A percentile compares a stretch with the other conserved stretches of the same genome.
These are phyloP conservation scores for Coccyzus lansbergi DNA, from an alignment of 2,797 vertebrate species.

Conservation along the genomic window DNA sequence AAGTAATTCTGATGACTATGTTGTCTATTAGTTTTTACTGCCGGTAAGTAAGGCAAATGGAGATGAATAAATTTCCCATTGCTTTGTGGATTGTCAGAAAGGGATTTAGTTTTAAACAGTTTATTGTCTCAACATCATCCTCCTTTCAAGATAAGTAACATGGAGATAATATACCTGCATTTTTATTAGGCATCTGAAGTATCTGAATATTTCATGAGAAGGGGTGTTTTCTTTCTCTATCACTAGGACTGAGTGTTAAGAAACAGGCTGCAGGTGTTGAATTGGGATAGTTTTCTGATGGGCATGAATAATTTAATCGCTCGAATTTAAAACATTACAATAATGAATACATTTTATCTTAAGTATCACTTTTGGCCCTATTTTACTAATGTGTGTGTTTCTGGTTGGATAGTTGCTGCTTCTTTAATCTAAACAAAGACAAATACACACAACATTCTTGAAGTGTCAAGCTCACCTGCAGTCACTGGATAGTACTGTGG, in stretches of 20 bases:
- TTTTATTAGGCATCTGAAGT: slow-evolving; percentile 43
- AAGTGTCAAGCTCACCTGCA: slow-evolving; percentile 21
- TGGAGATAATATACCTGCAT: slow-evolving; percentile 39
- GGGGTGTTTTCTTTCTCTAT: not conserved
- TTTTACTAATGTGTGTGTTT: not conserved
- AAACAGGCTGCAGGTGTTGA: not conserved
- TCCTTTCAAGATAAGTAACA: slow-evolving; percentile 56
- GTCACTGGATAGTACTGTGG: not conserved
- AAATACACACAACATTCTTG: not conserved
- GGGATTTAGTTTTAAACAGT: slow-evolving; percentile 57
- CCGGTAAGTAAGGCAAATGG: not conserved
- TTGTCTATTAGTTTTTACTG: slow-evolving; percentile 55
- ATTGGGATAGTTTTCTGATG: not conserved
- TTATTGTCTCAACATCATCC: slow-evolving; percentile 51
- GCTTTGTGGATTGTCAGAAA: slow-evolving; percentile 53
- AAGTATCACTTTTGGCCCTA: not conserved
- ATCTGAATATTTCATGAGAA: slow-evolving; percentile 32
- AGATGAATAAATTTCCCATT: slow-evolving; percentile 45
- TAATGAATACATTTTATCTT: not conserved
- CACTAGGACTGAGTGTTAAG: not conserved
- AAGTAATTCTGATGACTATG: slow-evolving; percentile 62
- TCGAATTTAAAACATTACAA: not conserved
- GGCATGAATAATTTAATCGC: not conserved
- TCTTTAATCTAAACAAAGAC: not conserved
- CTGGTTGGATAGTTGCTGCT: not conserved